Evolutionary conservation across 2,888 invertebrate genomes (phyloP), one percentile per base, ranked within the genome.

Genomic region (Apomyelois bistriatella): DNA sequence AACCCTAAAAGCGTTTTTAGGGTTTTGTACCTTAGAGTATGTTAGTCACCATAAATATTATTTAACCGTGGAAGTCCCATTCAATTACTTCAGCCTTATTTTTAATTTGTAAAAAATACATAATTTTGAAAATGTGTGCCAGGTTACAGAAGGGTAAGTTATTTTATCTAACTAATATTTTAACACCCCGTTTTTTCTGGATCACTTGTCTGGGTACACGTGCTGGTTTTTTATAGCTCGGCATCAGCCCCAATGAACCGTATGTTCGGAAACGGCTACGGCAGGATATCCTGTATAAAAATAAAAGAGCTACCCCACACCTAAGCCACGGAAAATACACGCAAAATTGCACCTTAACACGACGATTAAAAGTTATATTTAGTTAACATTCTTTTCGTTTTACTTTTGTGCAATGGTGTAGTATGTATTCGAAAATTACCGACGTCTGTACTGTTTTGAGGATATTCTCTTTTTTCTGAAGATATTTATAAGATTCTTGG

Each of bases 201-300:
- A 42, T 17, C 56, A 63, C 61, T 61, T 58, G 58, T 55, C 51
- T 48, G 48, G 28, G 50, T 53, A 57, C 58, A 60, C 62, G 64
- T 61, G 64, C 61, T 59, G 36, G 53, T 58, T 64, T 64, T 64
- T 60, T 62, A 57, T 58, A 58, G 52, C 42, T 46, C 49, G 15
- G 10, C 52, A 49, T 54, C 55, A 36, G 41, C 56, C 50, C 52
- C 57, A 62, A 62, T 58, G 61, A 62, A 60, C 58, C 58, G 58
- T 62, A 57, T 58, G 60, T 58, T 59, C 57, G 59, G 62, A 58
- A 59, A 58, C 57, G 56, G 54, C 60, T 55, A 57, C 55, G 54
- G 48, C 61, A 63, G 65, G 65, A 65, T 65, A 65, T 65, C 65
- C 65, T 62, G 65, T 63, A 61, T 57, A 48, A 59, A 63, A 62